A percentile compares a stretch with the other conserved stretches of the same genome.
Evolutionary conservation across 2,797 vertebrate species (phyloP).

Genomic region (Pangasius macronema): DNA sequence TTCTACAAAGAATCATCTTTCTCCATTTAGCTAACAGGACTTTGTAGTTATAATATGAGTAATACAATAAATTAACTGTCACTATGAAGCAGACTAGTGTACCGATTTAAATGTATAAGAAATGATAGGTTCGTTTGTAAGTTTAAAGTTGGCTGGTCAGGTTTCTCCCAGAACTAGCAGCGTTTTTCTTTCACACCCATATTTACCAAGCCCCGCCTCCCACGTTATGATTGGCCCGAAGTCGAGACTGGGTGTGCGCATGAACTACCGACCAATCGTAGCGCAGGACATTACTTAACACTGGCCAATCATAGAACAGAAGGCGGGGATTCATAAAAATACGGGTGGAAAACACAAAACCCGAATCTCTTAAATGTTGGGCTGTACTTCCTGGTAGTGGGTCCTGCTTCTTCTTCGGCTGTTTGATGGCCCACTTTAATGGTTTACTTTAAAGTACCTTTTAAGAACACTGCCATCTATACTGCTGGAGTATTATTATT

Average conservation of each 20-base stretch:
- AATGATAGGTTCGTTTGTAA: neutral
- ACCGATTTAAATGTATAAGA: neutral
- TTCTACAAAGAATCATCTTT: constrained; percentile 24
- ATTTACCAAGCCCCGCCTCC: neutral
- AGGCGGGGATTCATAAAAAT: neutral
- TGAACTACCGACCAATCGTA: neutral
- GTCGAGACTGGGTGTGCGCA: neutral
- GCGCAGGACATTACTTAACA: neutral
- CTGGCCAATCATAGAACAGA: neutral
- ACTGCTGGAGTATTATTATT: neutral
- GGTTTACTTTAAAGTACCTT: neutral
- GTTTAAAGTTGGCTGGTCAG: neutral
- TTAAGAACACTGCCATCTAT: neutral
- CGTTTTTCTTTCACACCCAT: constrained; percentile 17
- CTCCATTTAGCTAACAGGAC: neutral
- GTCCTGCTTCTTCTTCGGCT: constrained; percentile 13
- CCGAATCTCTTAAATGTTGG: neutral
- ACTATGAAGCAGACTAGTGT: neutral
- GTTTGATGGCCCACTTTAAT: neutral
- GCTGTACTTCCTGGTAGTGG: constrained; percentile 35
- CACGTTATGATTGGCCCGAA: neutral
- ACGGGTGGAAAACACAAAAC: neutral
- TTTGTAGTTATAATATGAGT: neutral
- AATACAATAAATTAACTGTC: neutral
- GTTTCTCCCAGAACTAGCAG: neutral